Percentiles rank a stretch among this genome's conserved stretches.
Evolutionary conservation across 2,113 vertebrate genomes (phyloP).

Genomic region (Periophthalmodon schlosseri): DNA sequence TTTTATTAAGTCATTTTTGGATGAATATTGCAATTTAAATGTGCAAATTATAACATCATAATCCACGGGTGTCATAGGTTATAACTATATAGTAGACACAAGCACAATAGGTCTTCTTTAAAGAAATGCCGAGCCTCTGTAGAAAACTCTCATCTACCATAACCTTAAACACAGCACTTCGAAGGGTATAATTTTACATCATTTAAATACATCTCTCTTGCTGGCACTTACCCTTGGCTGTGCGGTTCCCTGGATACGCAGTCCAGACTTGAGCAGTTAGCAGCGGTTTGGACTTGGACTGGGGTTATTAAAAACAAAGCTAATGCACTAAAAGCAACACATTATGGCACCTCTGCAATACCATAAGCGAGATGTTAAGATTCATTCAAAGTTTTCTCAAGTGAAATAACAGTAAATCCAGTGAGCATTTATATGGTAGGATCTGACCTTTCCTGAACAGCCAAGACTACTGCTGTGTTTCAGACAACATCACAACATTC

Average conservation of each 20-base stretch:
- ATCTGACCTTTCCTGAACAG: too few species aligned
- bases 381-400: not conserved
- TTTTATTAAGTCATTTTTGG: too few species aligned
- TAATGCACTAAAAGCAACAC: slow-evolving; percentile 1
- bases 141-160: not conserved
- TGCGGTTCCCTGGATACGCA: not conserved
- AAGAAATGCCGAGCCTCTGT: not conserved
- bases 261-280: not conserved
- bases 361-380: not conserved
- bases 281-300: not conserved
- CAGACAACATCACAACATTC: too few species aligned
- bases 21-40: too few species aligned
- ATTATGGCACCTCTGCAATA: not conserved
- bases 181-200: not conserved
- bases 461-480: too few species aligned
- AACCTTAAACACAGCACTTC: not conserved
- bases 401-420: not conserved
- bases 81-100: too few species aligned
- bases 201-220: not conserved
- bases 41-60: too few species aligned
- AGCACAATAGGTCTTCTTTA: not conserved
- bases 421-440: not conserved
- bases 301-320: not conserved
- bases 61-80: too few species aligned
- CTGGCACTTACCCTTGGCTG: not conserved